Conservation (phyloP, 2,113 vertebrate genomes). For the Riparia riparia region DNA sequence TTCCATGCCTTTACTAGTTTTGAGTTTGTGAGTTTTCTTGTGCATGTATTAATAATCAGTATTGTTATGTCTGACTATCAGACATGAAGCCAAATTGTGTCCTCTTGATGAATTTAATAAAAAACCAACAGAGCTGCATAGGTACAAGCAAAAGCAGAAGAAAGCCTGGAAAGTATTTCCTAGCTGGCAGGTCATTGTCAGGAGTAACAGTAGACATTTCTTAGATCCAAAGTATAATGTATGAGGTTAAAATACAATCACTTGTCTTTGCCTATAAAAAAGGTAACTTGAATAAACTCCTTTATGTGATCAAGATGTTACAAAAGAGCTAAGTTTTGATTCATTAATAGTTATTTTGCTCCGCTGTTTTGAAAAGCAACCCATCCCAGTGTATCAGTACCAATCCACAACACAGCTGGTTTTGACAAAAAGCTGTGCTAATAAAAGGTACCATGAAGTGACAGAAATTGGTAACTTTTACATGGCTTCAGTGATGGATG, state of each 20-base stretch:
- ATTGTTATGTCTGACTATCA: not conserved
- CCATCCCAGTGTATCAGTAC: not conserved
- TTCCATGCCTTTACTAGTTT: not conserved
- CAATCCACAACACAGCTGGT: not conserved
- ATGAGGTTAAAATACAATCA: not conserved
- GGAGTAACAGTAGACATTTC: not conserved
- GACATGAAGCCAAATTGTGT: not conserved
- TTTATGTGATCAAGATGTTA: not conserved
- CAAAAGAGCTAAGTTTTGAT: not conserved
- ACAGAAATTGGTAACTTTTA: not conserved
- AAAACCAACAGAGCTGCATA: not conserved
- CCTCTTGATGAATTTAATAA: not conserved
- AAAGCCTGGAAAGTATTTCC: not conserved
- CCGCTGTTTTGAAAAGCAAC: not conserved
- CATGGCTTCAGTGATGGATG: rapidly evolving
- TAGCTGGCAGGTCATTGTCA: not conserved
- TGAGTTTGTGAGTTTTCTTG: not conserved
- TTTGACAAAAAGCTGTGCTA: not conserved
- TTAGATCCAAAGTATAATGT: not conserved
- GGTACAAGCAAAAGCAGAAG: not conserved
- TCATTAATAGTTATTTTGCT: not conserved
- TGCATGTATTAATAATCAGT: rapidly evolving
- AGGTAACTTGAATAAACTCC: not conserved
- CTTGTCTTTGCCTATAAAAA: not conserved
- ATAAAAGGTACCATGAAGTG: not conserved